Evolutionary conservation across 1,140 invertebrate species (phyloP).

Genomic region (Drosophila repletoides): DNA sequence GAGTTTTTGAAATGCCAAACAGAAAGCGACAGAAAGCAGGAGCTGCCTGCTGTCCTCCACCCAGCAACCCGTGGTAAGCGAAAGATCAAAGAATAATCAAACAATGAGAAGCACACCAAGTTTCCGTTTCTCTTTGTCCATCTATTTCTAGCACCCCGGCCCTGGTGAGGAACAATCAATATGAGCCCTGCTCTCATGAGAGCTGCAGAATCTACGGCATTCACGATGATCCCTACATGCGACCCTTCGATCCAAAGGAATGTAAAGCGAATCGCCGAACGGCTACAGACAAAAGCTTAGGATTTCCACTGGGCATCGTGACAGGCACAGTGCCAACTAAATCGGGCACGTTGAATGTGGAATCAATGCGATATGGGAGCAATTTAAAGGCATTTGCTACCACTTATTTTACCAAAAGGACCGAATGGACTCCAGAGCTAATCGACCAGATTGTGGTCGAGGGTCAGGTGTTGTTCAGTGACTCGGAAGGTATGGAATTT

Average conservation of each 20-base stretch:
- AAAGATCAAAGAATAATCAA: neutral
- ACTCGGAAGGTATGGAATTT: constrained; percentile 46
- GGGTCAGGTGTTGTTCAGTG: constrained; percentile 50
- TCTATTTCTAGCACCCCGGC: neutral
- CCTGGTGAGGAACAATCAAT: constrained; percentile 3
- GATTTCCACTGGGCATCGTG: constrained; percentile 48
- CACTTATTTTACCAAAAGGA: constrained; percentile 53
- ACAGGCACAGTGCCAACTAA: neutral
- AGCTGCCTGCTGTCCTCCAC: constrained; percentile 5
- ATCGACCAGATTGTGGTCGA: constrained; percentile 50
- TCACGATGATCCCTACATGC: constrained; percentile 53
- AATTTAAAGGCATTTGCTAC: constrained; percentile 53
- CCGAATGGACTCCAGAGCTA: constrained; percentile 48
- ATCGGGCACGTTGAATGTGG: constrained; percentile 23
- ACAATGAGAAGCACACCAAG: neutral
- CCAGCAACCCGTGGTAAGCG: constrained; percentile 11
- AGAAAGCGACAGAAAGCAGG: constrained; percentile 12
- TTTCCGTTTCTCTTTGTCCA: neutral
- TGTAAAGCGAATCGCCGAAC: constrained; percentile 26
- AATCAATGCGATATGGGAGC: constrained; percentile 42
- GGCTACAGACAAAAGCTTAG: constrained; percentile 46
- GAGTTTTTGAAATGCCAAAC: constrained; percentile 26
- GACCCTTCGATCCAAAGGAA: constrained; percentile 47
- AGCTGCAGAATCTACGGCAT: constrained; percentile 48
- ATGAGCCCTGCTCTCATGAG: constrained; percentile 48